Conservation (phyloP, 2,797 vertebrate genomes). For the Columba guinea region DNA sequence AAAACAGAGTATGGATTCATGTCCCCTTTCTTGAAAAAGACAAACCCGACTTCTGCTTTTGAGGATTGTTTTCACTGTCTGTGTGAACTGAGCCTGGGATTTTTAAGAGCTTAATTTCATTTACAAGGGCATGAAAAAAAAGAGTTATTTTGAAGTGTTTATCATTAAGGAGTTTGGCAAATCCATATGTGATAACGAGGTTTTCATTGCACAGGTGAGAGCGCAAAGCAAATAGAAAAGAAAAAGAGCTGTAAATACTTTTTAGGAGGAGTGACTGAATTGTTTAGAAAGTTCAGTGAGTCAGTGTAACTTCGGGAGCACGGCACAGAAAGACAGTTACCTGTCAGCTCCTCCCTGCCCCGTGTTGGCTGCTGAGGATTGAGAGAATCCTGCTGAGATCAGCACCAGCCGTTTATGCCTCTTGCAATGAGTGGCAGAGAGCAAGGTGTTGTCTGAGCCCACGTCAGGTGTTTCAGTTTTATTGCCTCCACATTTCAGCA, state of each 20-base stretch:
- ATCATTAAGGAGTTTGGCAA: background rate
- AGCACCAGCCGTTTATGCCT: background rate
- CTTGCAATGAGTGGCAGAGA: background rate
- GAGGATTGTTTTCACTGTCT: background rate
- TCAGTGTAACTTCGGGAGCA: background rate
- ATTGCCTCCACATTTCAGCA: background rate
- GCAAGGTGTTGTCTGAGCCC: background rate
- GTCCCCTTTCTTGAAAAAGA: background rate
- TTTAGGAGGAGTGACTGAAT: background rate
- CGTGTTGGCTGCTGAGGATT: background rate
- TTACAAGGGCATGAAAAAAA: background rate
- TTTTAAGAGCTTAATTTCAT: background rate
- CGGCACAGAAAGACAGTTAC: background rate
- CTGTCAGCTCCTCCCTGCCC: background rate
- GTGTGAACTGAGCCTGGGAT: background rate
- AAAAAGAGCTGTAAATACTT: background rate
- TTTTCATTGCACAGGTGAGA: background rate
- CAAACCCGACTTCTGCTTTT: background rate
- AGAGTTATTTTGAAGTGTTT: background rate
- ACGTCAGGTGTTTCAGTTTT: background rate
- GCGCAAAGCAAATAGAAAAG: constrained; percentile 12
- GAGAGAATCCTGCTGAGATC: background rate
- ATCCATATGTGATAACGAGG: background rate
- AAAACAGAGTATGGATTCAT: background rate
- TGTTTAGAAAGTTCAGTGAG: constrained; percentile 10